A percentile compares a stretch with the other conserved stretches of the same genome.
These are phyloP conservation scores for Tragelaphus strepsiceros DNA, from an alignment of 2,113 vertebrate species.

Conservation along the genomic window DNA sequence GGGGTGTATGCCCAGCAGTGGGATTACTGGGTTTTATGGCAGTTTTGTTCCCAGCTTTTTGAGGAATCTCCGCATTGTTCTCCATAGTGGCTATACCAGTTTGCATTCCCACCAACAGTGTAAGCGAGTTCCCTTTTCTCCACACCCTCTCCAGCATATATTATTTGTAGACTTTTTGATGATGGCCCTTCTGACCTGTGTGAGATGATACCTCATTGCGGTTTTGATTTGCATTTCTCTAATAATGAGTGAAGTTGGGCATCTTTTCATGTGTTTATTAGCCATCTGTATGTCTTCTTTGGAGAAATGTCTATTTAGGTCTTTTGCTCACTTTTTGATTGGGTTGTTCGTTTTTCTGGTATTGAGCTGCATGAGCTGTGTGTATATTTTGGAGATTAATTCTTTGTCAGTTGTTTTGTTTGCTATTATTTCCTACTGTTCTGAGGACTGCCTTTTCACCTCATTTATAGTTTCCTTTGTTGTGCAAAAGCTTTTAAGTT, in stretches of 20 bases:
- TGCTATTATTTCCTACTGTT: neutral
- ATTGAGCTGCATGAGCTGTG: neutral
- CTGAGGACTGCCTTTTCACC: neutral
- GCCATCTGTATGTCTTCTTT: neutral
- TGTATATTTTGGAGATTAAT: neutral
- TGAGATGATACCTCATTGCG: rapidly evolving
- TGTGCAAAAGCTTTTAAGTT: neutral
- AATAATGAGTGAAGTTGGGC: neutral
- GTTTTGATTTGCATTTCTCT: neutral
- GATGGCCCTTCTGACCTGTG: neutral
- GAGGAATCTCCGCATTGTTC: neutral
- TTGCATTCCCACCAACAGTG: neutral
- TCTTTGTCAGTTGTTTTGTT: neutral
- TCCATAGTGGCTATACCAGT: neutral
- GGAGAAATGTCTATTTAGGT: neutral
- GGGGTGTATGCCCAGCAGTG: neutral
- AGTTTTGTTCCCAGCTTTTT: neutral
- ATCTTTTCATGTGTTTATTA: neutral
- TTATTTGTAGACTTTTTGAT: neutral
- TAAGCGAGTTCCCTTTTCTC: neutral
- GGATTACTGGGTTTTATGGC: neutral
- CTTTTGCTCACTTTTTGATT: neutral
- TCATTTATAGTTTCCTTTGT: neutral
- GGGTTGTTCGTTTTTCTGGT: neutral
- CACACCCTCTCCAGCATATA: neutral